Evolutionary conservation across 2,113 vertebrate species (phyloP), one percentile per base, ranked within the genome.

Genomic region (Rhabdornis inornatus): DNA sequence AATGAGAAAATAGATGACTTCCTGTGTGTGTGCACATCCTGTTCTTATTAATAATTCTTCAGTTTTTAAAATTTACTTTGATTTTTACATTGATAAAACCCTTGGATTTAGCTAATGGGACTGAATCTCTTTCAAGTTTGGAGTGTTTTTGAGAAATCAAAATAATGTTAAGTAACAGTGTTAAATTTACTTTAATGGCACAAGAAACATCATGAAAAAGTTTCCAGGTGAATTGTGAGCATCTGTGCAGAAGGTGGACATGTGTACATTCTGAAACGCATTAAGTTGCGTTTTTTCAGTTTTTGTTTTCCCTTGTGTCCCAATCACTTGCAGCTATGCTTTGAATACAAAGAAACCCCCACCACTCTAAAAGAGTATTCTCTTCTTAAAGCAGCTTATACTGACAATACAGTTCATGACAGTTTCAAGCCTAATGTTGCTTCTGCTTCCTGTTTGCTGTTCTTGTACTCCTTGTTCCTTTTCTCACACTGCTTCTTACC

Each of bases 251-350:
- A 66, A 63, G 18, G 11, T 49, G 14, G 18, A 49, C 2, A 25
- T 0, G 3, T 45, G 10, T 30, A 16, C 1, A 0, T 75, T 65
- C 15, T 79, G 42, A 40, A 85, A 68, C 0, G 0, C 47, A 7
- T 15, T 5, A 64, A 23, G 13, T 9, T 66, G 24, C 40, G 0
- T 31, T 21, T 57, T 53, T 68, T 59, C 16, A 2, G 30, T 13
- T 39, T 70, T 52, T 11, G 9, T 25, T 84, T 74, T 60, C 61
- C 52, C 69, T 64, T 7, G 10, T 8, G 5, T 93, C 9, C 42
- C 9, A 31, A 1, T 82, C 65, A 42, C 60, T 79, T 90, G 47
- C 44, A 68, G 30, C 22, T 71, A 17, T 7, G 4, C 23, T 84
- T 65, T 89, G 35, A 64, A 20, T 52, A 63, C 20, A 42, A 60